Base-by-base conservation (phyloP, 2,888 invertebrate genomes). In the Leptinotarsa tumamoca region DNA sequence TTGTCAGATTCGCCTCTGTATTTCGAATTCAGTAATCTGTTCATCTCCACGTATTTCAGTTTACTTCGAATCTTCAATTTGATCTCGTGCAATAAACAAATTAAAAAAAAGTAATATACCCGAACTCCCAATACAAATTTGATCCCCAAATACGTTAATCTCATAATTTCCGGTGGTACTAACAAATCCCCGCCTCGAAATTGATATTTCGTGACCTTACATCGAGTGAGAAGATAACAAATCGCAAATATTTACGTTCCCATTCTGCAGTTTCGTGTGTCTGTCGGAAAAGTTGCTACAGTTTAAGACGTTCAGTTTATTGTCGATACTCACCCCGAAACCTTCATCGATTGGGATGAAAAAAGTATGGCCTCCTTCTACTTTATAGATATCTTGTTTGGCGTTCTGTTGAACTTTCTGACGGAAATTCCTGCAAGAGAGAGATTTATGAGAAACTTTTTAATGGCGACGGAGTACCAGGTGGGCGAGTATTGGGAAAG, bases 281-380 rank as follows among this genome's bases (percentile, higher is more conserved):
- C 3, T 14, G 14, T 23, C 21, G 23, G 21, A 2, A 63, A 63
- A 63, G n/a, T 33, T 43, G 27, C 15, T 63, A 13, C 5, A 23
- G 52, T 21, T 54, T 15, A 3, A n/a, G 27, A 56, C 61, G 66
- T 52, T 73, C n/a, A 18, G 17, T 73, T 67, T 70, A 68, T 61
- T 18, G n/a, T 13, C 61, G 43, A n/a, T 67, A 78, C 78, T 89
- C 90, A 96, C 96, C 92, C 94, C 94, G 84, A 96, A 95, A 75
- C 96, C 96, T 87, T 95, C 95, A 88, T 97, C 96, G 63, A 97
- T 93, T 10, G 97, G 97, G 83, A 97, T 94, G 86, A 97, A 95
- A 89, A 96, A 97, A 18, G 97, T 97, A 87, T 94, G 94, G 76
- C 93, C 91, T 68, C 96, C 96, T 80, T 94, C 94, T 51, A 92